phyloP scores from a whole-genome alignment of 2,888 invertebrate genomes.

The Pseudolycoriella hygida region DNA sequence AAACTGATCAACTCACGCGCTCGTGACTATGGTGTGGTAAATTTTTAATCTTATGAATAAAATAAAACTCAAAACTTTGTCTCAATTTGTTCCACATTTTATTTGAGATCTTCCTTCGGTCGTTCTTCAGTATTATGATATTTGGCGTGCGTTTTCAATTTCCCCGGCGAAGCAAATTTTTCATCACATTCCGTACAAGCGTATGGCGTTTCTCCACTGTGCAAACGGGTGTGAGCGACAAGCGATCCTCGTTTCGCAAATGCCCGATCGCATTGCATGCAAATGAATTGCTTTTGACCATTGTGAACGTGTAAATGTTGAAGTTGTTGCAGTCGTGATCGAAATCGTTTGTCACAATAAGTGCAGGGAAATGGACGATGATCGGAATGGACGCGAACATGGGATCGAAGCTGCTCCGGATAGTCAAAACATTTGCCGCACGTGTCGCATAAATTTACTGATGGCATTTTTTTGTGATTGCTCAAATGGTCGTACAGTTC shows the following conservation, averaged over 20 bases:
- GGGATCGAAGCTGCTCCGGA: conserved; percentile 4
- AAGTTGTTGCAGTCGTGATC: conserved; percentile 4
- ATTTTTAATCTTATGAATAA: too few relatives aligned
- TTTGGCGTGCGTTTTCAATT: too few relatives aligned
- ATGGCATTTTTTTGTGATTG: background rate
- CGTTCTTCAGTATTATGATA: too few relatives aligned
- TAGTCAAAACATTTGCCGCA: conserved; percentile 8
- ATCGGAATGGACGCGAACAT: conserved; percentile 6
- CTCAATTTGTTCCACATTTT: too few relatives aligned
- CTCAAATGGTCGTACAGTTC: conserved; percentile 7
- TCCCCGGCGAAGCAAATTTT: too few relatives aligned
- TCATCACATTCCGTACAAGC: too few relatives aligned
- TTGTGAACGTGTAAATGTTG: conserved; percentile 9
- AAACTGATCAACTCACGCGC: too few relatives aligned
- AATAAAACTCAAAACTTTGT: too few relatives aligned
- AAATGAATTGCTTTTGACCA: conserved; percentile 5
- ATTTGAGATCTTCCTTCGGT: too few relatives aligned
- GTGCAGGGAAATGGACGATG: conserved; percentile 6
- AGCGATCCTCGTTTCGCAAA: conserved; percentile 8
- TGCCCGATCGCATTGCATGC: conserved; percentile 3
- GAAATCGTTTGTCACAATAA: conserved; percentile 4
- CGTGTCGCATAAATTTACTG: conserved; percentile 5
- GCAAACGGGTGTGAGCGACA: conserved; percentile 2
- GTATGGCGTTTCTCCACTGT: background rate
- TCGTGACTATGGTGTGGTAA: too few relatives aligned